Base-by-base conservation (phyloP, 2,797 vertebrate genomes). In the Trichosurus vulpecula region DNA sequence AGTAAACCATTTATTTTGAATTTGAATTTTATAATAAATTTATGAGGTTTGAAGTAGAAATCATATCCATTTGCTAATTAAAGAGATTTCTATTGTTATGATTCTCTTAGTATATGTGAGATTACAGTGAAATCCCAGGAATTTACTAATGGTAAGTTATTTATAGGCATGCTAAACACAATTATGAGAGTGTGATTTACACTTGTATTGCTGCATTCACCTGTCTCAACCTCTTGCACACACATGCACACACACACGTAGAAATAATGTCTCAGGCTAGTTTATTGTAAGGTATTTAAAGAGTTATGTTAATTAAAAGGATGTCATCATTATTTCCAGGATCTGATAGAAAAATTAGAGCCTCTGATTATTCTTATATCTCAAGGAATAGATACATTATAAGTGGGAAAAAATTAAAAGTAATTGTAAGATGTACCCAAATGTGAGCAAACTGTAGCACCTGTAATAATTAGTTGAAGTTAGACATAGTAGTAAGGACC, bases 151-250 rank as follows among this genome's bases (percentile, higher is more conserved):
- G 92, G 54, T 66, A 93, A 55, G 57, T 0, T 10, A 35, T 91
- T 95, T 92, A 66, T 89, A 94, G 31, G 16, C 66, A 58, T 91
- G 13, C n/a, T 52, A 96, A 92, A n/a, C 19, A 91, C 14, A 16
- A 0, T 74, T 90, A 1, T 57, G 52, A 93, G 55, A 90, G 27
- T 91, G 91, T 89, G 41, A 1, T 81, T 95, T 93, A 2, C 0
- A 74, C 51, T 92, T 92, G 13, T 41, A 90, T 81, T 93, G 58
- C 90, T 47, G 14, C 22, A 12, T 95, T 96, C 2, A 55, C 2
- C 2, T 92, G 41, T 53, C 53, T 6, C 25, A 57, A 54, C 41
- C 13, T 29, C 19, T 91, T 91, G 25, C 54, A 22, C 1, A 54
- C 2, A 55, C 16, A 55, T 16, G 55, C 2, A 22, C 3, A 22